A percentile compares a stretch with the other conserved stretches of the same genome.
These are phyloP conservation scores for Trypoxylus dichotomus DNA, from an alignment of 1,140 invertebrate genomes.

Conservation along the genomic window DNA sequence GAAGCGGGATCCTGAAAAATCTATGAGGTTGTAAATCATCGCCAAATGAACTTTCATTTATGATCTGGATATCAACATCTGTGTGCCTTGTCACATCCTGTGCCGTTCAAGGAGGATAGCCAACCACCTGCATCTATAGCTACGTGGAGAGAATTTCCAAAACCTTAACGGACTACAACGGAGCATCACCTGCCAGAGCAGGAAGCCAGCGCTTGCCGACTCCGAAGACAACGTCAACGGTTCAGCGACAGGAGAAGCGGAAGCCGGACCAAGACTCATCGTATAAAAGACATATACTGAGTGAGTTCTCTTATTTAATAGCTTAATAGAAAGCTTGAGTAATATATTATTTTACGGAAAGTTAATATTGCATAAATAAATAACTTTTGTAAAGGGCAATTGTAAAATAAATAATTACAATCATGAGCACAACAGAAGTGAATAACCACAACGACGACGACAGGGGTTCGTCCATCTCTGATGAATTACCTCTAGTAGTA, in stretches of 20 bases:
- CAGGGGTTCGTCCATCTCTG: background rate
- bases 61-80: background rate
- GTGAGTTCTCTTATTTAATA: too few species aligned
- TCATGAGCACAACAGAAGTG: background rate
- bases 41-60: background rate
- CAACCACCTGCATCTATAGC: background rate
- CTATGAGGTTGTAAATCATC: background rate
- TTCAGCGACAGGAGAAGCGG: too few species aligned
- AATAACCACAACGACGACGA: background rate
- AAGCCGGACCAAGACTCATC: too few species aligned
- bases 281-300: too few species aligned
- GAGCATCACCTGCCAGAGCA: background rate
- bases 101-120: background rate
- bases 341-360: background rate
- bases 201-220: too few species aligned
- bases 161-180: background rate
- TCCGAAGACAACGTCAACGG: too few species aligned
- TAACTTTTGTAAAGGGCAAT: too few species aligned
- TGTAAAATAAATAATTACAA: too few species aligned
- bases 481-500: conserved; percentile 20
- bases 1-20: background rate
- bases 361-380: background rate
- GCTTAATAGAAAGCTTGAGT: background rate
- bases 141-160: background rate
- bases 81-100: background rate